Conservation (phyloP, 2,888 invertebrate species). For the Stenchaetothrips biformis region DNA sequence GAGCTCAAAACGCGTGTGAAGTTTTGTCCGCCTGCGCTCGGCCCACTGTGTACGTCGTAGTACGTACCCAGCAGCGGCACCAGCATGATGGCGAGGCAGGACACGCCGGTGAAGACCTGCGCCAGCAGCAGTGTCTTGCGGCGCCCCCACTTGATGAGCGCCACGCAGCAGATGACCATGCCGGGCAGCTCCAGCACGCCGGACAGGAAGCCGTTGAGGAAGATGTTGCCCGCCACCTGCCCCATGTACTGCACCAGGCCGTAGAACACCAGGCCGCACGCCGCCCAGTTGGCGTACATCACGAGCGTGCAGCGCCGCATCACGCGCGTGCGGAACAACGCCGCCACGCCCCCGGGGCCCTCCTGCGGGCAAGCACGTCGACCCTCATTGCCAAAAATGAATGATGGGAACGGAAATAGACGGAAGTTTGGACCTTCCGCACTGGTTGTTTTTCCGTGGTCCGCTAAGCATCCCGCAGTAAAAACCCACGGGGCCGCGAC, state of each 20-base stretch:
- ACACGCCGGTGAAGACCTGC: conserved; percentile 58
- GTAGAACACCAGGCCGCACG: conserved; percentile 81
- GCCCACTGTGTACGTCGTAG: neutral
- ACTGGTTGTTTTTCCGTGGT: no score
- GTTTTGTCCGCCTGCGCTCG: neutral
- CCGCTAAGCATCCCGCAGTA: no score
- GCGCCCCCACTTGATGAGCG: conserved; percentile 51
- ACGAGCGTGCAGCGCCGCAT: conserved; percentile 66
- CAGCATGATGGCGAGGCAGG: conserved; percentile 60
- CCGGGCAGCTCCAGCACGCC: conserved; percentile 45
- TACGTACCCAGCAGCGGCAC: conserved; percentile 42
- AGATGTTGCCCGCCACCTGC: conserved; percentile 73
- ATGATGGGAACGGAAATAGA: no score
- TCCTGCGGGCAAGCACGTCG: neutral
- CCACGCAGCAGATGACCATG: neutral
- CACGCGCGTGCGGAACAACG: conserved; percentile 64
- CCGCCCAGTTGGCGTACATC: conserved; percentile 75
- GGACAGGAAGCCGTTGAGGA: conserved; percentile 77
- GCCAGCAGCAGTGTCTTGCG: conserved; percentile 59
- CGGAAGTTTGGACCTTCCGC: no score
- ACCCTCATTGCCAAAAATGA: no score
- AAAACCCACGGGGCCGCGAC: no score
- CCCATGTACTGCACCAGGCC: conserved; percentile 83
- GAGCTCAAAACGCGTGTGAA: no score
- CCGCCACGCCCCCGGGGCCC: conserved; percentile 48